phyloP scores from a whole-genome alignment of 2,888 invertebrate genomes.

The Odontocerum albicorne region DNA sequence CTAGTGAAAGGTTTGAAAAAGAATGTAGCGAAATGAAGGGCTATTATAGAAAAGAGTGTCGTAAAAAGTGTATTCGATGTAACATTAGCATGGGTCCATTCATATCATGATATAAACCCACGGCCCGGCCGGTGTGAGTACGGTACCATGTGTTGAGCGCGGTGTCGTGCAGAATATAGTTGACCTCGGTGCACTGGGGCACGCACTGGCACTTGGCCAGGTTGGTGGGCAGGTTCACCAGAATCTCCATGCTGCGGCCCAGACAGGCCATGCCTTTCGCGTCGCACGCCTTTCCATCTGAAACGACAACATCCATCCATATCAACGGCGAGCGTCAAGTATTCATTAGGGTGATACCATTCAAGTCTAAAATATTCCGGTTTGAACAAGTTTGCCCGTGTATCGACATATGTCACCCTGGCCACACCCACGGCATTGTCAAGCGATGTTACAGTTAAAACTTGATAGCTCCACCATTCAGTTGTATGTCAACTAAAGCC shows the following conservation, averaged over 20 bases:
- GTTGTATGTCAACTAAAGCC: no score
- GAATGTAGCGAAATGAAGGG: no score
- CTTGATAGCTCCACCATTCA: no score
- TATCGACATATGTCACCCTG: neutral
- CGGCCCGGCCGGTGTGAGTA: no score
- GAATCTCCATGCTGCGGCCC: slow-evolving; percentile 54
- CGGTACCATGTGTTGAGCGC: slow-evolving; percentile 55
- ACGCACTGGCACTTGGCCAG: slow-evolving; percentile 55
- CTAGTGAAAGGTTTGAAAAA: no score
- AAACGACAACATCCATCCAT: neutral
- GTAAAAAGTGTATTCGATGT: no score
- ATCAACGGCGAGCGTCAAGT: neutral
- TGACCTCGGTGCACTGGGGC: slow-evolving; percentile 55
- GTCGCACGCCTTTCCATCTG: slow-evolving; percentile 57
- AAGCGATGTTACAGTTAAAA: no score
- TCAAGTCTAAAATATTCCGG: no score
- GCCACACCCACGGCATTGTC: neutral
- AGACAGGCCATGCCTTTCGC: slow-evolving; percentile 58
- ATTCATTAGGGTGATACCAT: no score
- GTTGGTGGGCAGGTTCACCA: slow-evolving; percentile 55
- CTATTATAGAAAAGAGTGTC: no score
- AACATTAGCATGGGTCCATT: no score
- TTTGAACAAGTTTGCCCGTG: neutral
- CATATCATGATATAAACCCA: no score
- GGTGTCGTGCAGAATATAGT: slow-evolving; percentile 56